These are phyloP conservation scores for Acipenser oxyrinchus DNA, from an alignment of 2,797 vertebrate species.

Conservation along the genomic window DNA sequence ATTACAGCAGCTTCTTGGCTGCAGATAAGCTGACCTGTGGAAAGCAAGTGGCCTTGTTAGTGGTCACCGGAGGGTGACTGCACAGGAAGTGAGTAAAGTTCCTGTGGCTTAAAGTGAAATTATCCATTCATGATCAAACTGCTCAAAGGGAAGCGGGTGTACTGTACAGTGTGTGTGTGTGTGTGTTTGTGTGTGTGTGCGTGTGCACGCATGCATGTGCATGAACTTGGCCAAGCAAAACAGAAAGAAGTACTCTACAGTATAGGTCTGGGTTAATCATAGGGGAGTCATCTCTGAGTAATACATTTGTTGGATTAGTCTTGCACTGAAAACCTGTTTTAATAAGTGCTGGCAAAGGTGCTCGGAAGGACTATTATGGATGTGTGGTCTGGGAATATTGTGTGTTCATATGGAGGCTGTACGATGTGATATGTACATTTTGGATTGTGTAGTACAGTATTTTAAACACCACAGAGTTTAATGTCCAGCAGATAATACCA, in stretches of 20 bases:
- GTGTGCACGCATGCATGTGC: not conserved
- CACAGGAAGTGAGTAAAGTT: constrained; percentile 15
- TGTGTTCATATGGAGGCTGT: not conserved
- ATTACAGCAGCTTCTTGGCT: too few species aligned
- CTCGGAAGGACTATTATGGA: not conserved
- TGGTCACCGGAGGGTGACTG: constrained; percentile 9
- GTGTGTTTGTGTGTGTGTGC: too few species aligned
- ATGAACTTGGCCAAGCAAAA: too few species aligned
- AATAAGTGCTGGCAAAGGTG: not conserved
- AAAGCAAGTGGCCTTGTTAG: not conserved
- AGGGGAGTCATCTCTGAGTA: not conserved
- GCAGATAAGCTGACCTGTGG: too few species aligned
- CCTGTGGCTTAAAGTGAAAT: constrained; percentile 10
- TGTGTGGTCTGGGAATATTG: not conserved
- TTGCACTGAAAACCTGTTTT: not conserved
- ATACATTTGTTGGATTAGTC: not conserved
- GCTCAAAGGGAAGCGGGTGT: constrained; percentile 5
- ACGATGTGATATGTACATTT: too few species aligned
- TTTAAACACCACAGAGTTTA: too few species aligned
- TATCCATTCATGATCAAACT: constrained; percentile 18
- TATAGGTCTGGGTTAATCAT: not conserved
- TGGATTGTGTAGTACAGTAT: too few species aligned
- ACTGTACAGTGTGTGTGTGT: too few species aligned
- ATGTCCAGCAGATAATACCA: too few species aligned
- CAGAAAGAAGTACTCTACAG: not conserved